Percentiles rank a stretch among this genome's conserved stretches.
These are phyloP conservation scores for Agelaius tricolor DNA, from an alignment of 2,113 vertebrate genomes.

Conservation along the genomic window DNA sequence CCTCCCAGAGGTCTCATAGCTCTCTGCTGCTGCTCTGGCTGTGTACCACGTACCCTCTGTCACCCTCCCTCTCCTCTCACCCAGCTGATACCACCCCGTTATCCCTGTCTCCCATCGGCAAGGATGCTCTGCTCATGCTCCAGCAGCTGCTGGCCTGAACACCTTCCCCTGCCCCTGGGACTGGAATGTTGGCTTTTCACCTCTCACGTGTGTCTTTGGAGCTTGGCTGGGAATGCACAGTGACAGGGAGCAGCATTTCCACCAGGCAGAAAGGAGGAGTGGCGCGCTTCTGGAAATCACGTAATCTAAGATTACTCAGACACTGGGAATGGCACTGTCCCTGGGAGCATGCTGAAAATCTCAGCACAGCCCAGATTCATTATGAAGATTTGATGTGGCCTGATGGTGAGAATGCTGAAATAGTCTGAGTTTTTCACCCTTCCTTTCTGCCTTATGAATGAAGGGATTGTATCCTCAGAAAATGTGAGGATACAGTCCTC, in stretches of 20 bases:
- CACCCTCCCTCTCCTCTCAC: background rate
- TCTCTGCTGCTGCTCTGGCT: background rate
- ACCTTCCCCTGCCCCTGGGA: fast-evolving
- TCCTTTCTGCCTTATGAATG: background rate
- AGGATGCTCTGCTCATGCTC: background rate
- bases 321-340: background rate
- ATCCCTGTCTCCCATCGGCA: fast-evolving
- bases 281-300: background rate
- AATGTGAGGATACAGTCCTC: background rate
- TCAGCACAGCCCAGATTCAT: background rate
- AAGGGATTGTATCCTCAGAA: background rate
- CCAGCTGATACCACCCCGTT: fast-evolving
- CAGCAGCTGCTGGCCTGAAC: background rate
- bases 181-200: fast-evolving
- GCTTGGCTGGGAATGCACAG: background rate
- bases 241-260: background rate
- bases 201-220: fast-evolving
- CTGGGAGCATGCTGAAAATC: background rate
- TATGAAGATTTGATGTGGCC: background rate
- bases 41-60: fast-evolving
- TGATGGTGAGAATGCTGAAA: background rate
- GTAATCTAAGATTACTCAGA: background rate
- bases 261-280: background rate
- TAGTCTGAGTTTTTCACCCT: background rate
- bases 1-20: background rate